Conservation (phyloP, 2,113 vertebrate species). For the Oenanthe oenanthe region DNA sequence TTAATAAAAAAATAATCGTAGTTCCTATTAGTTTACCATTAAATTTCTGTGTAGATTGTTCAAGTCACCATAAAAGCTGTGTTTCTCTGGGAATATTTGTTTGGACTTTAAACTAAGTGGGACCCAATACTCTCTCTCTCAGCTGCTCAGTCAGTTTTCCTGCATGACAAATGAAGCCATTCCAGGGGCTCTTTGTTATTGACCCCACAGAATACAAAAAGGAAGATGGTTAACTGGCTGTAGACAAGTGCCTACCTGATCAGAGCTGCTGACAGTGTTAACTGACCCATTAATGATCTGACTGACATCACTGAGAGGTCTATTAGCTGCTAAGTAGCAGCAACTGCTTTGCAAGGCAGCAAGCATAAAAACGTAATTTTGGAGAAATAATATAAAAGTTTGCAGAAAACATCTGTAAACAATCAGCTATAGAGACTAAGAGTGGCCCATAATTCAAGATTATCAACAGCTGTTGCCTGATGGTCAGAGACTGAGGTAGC, state of each 20-base stretch:
- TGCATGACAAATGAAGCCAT: not conserved
- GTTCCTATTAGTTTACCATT: not conserved
- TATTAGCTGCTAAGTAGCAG: not conserved
- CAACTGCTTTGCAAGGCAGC: not conserved
- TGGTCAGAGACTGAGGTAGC: not conserved
- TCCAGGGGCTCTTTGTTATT: not conserved
- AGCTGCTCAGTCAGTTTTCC: not conserved
- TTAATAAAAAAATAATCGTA: not conserved
- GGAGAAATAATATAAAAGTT: not conserved
- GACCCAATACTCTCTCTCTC: not conserved
- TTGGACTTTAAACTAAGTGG: not conserved
- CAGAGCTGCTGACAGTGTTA: not conserved
- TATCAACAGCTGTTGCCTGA: not conserved
- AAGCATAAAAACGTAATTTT: not conserved
- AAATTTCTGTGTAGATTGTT: not conserved
- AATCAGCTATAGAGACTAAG: not conserved
- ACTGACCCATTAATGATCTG: not conserved
- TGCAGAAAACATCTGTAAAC: not conserved
- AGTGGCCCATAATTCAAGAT: not conserved
- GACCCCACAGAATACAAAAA: not conserved
- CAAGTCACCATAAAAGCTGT: accelerated
- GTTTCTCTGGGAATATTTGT: not conserved
- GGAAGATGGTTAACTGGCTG: not conserved
- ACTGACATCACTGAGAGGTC: not conserved
- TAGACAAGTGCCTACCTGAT: not conserved